Evolutionary conservation across 2,888 invertebrate genomes (phyloP).

Genomic region (Peribatodes rhomboidaria): DNA sequence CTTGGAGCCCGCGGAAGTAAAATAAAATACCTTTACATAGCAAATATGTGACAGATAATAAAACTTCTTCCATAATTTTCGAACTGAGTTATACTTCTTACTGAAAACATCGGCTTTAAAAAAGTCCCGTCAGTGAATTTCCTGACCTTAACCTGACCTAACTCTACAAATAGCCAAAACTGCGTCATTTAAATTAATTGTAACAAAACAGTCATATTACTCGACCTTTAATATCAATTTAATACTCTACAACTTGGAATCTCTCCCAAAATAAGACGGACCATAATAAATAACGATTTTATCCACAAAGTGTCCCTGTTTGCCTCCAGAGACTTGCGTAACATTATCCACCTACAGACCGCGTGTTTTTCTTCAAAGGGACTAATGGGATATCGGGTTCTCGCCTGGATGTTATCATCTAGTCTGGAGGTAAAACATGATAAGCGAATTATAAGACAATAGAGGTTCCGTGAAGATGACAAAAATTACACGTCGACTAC

Average conservation of each 20-base stretch:
- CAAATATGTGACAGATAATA: no score
- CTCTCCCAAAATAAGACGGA: neutral
- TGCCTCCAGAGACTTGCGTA: slow-evolving; percentile 16
- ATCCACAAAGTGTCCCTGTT: slow-evolving; percentile 19
- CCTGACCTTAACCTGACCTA: no score
- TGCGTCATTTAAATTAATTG: neutral
- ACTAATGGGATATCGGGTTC: slow-evolving; percentile 57
- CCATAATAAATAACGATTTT: slow-evolving; percentile 41
- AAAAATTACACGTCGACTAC: neutral
- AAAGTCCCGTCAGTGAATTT: no score
- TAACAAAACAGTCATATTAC: no score
- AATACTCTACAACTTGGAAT: neutral
- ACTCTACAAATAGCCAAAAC: no score
- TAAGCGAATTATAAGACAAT: slow-evolving; percentile 16
- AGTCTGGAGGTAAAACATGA: slow-evolving; percentile 11
- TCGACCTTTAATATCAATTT: neutral
- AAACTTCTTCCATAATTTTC: no score
- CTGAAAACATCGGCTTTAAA: no score
- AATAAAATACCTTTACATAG: no score
- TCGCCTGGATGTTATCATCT: slow-evolving; percentile 48
- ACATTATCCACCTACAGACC: slow-evolving; percentile 16
- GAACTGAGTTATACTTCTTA: no score
- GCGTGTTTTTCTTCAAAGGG: slow-evolving; percentile 45
- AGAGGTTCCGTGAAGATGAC: neutral
- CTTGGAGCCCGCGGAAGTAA: no score